A percentile compares a stretch with the other conserved stretches of the same genome.
phyloP scores from a whole-genome alignment of 2,888 invertebrate genomes.

The Hemaris fuciformis region DNA sequence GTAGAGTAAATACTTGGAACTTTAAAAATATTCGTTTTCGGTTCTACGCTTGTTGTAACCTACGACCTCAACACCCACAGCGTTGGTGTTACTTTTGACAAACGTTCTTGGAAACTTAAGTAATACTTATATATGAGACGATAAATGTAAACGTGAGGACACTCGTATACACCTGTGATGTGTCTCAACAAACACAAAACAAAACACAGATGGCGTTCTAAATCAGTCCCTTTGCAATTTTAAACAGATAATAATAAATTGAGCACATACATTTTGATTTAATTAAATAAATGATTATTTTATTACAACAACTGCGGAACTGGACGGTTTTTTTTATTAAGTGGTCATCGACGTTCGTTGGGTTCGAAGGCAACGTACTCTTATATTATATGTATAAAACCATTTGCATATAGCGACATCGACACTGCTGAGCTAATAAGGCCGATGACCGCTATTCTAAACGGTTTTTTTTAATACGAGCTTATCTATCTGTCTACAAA shows the following conservation, averaged over 20 bases:
- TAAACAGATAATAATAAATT: not conserved
- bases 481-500: conserved; percentile 12
- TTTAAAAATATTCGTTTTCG: not conserved
- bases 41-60: not conserved
- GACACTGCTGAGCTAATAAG: conserved; percentile 49
- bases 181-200: not conserved
- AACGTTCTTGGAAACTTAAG: not conserved
- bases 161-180: not conserved
- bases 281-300: not conserved
- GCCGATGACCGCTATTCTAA: conserved; percentile 60
- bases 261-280: not conserved
- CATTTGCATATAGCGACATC: conserved; percentile 59
- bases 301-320: not conserved
- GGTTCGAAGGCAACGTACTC: conserved; percentile 28
- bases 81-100: not conserved
- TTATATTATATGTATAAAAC: conserved; percentile 53
- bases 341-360: conserved; percentile 13
- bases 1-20: not conserved
- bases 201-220: not conserved
- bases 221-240: not conserved
- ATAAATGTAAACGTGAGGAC: conserved; percentile 9
- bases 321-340: not conserved
- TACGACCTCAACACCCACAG: not conserved
- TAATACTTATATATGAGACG: not conserved
- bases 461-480: conserved; percentile 39